These are phyloP conservation scores for Drosophila hamatofila DNA, from an alignment of 2,888 invertebrate genomes.

Conservation along the genomic window DNA sequence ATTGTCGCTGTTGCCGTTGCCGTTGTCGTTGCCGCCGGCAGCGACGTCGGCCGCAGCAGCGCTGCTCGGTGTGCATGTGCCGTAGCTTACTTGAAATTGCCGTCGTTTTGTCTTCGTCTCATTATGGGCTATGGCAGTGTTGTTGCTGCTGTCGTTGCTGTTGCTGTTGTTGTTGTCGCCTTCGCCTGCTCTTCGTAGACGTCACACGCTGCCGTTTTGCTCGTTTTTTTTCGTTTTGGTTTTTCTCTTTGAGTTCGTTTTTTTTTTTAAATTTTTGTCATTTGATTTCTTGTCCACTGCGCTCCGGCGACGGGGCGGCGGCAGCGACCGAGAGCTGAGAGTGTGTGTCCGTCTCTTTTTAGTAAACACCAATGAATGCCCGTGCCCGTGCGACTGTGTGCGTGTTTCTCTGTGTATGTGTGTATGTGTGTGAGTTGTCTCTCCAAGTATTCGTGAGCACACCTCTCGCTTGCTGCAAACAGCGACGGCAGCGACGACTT, in stretches of 20 bases:
- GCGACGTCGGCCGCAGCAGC: conserved; percentile 45
- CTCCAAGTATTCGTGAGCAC: conserved; percentile 43
- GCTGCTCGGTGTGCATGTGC: conserved; percentile 27
- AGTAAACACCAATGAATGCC: conserved; percentile 66
- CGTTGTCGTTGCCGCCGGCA: conserved; percentile 29
- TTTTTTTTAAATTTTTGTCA: conserved; percentile 77
- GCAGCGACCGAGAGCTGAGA: conserved; percentile 33
- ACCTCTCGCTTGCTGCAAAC: conserved; percentile 46
- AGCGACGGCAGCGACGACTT: conserved; percentile 43
- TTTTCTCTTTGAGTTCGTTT: neutral
- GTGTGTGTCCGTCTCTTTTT: conserved; percentile 74
- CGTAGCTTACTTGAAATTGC: conserved; percentile 55
- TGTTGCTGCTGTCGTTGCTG: neutral
- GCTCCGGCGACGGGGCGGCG: conserved; percentile 37
- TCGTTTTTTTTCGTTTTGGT: conserved; percentile 28
- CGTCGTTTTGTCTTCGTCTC: conserved; percentile 61
- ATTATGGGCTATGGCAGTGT: conserved; percentile 38
- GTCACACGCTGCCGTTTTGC: conserved; percentile 59
- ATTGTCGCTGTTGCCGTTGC: conserved; percentile 38
- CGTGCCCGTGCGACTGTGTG: conserved; percentile 46
- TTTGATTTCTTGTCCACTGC: conserved; percentile 75
- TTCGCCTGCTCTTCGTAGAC: conserved; percentile 32
- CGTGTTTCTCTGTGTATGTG: conserved; percentile 26
- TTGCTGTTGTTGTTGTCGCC: conserved; percentile 29
- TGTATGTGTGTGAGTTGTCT: conserved; percentile 17